A percentile compares a stretch with the other conserved stretches of the same genome.
Evolutionary conservation across 2,113 vertebrate genomes (phyloP).

Genomic region (Oenanthe oenanthe): DNA sequence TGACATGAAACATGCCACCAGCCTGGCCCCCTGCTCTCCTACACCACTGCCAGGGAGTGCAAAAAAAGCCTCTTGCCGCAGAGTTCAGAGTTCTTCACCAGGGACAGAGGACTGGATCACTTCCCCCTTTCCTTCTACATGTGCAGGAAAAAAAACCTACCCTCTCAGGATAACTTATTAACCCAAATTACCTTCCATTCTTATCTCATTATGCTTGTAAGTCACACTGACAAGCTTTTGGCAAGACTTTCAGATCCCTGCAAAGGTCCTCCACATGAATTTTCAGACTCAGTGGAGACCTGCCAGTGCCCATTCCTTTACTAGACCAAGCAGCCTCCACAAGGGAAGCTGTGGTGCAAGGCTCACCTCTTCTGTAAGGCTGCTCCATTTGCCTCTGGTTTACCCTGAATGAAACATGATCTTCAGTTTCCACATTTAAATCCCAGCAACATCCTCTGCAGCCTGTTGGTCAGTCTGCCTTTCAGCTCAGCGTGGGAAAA

Average conservation of each 20-base stretch:
- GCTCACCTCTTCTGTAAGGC: not conserved
- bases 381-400: not conserved
- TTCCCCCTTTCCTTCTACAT: not conserved
- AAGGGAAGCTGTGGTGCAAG: not conserved
- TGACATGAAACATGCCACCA: not conserved
- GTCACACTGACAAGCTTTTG: not conserved
- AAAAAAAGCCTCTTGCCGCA: not conserved
- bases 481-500: not conserved
- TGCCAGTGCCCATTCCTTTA: not conserved
- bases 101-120: not conserved
- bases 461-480: not conserved
- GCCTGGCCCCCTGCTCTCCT: not conserved
- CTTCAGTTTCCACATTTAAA: conserved; percentile 23
- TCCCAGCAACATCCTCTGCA: not conserved
- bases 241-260: not conserved
- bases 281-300: not conserved
- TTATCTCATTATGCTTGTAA: conserved; percentile 7
- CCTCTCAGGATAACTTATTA: conserved; percentile 30
- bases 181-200: not conserved
- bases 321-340: not conserved
- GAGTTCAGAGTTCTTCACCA: not conserved
- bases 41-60: accelerated
- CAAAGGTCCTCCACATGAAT: not conserved
- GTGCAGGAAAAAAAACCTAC: not conserved
- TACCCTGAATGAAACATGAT: not conserved